Conservation (phyloP, 2,113 vertebrate species). For the Calypte anna region DNA sequence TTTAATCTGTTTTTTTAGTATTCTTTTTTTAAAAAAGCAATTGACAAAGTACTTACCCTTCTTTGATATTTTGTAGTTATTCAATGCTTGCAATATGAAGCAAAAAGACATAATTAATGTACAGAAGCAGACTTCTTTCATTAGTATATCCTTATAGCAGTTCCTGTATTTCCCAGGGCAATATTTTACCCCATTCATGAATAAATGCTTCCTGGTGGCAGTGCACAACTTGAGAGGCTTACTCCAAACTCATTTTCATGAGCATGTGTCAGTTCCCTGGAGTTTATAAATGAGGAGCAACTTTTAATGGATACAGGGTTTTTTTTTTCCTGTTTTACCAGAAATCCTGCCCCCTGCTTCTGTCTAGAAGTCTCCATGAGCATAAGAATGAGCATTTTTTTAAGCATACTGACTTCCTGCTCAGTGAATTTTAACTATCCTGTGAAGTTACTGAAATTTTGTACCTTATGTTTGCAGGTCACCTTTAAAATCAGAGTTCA, state of each 20-base stretch:
- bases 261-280: not conserved
- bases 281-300: not conserved
- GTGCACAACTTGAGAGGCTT: not conserved
- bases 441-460: not conserved
- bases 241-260: not conserved
- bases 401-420: not conserved
- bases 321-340: not conserved
- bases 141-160: not conserved
- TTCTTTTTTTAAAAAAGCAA: not conserved
- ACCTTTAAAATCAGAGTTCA: constrained; percentile 56
- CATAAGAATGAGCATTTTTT: not conserved
- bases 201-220: constrained; percentile 13
- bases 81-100: not conserved
- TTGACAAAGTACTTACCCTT: not conserved
- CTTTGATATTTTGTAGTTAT: not conserved
- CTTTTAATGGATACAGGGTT: not conserved
- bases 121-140: constrained; percentile 4
- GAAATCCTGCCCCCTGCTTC: not conserved
- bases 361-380: not conserved
- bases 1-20: not conserved
- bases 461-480: not conserved
- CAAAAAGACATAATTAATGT: not conserved
- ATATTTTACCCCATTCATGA: not conserved
- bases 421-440: not conserved
- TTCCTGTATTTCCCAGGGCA: constrained; percentile 13